Evolutionary conservation across 2,888 invertebrate species (phyloP).

Genomic region (Drosophila robusta): DNA sequence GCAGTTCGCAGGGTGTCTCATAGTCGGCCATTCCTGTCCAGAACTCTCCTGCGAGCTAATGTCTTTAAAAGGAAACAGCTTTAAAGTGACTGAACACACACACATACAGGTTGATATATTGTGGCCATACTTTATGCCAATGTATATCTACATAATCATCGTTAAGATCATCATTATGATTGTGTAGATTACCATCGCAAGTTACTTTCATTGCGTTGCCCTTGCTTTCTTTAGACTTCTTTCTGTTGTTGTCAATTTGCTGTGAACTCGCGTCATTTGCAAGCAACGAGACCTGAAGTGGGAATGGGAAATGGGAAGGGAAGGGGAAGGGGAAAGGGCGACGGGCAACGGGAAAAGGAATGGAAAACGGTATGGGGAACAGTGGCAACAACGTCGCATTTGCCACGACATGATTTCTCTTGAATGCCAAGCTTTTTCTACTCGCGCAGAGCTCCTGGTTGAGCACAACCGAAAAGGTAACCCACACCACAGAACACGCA

Average conservation of each 20-base stretch:
- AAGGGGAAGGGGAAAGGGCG: background rate
- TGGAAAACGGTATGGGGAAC: slow-evolving; percentile 15
- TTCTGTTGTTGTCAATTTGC: slow-evolving; percentile 68
- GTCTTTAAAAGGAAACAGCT: background rate
- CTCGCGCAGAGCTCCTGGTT: slow-evolving; percentile 10
- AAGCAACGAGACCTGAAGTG: slow-evolving; percentile 12
- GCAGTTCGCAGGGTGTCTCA: background rate
- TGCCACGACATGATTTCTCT: slow-evolving; percentile 73
- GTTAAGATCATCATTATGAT: slow-evolving; percentile 31
- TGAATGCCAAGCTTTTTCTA: slow-evolving; percentile 55
- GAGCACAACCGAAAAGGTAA: slow-evolving; percentile 16
- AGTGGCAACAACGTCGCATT: slow-evolving; percentile 64
- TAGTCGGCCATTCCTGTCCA: too few relatives aligned
- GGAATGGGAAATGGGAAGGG: background rate
- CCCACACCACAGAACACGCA: slow-evolving; percentile 13
- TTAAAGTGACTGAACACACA: slow-evolving; percentile 5
- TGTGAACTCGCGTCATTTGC: slow-evolving; percentile 67
- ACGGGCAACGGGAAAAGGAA: background rate
- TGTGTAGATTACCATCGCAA: slow-evolving; percentile 32
- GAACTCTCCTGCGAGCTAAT: background rate
- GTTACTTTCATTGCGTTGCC: slow-evolving; percentile 40
- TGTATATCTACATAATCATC: slow-evolving; percentile 16
- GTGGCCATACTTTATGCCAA: slow-evolving; percentile 3
- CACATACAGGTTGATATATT: slow-evolving; percentile 5
- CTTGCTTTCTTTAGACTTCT: slow-evolving; percentile 50